phyloP scores from a whole-genome alignment of 2,888 invertebrate genomes.

The Megaustenia siamemsis region DNA sequence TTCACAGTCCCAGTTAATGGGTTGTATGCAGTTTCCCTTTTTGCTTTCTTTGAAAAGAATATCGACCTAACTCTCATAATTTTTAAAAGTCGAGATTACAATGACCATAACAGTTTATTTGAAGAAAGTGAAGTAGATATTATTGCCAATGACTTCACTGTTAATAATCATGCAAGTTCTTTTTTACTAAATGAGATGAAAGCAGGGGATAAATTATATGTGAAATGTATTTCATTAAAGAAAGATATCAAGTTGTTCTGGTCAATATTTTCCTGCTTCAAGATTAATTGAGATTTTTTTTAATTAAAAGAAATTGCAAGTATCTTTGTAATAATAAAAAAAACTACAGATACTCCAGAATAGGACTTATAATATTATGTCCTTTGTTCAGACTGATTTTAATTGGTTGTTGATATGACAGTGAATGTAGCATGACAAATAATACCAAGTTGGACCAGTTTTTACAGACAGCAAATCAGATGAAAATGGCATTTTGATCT shows the following conservation, averaged over 20 bases:
- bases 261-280: not conserved
- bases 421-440: too few relatives aligned
- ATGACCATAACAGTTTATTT: too few relatives aligned
- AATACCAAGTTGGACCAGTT: too few relatives aligned
- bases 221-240: not conserved
- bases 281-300: not conserved
- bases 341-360: too few relatives aligned
- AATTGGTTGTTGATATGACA: too few relatives aligned
- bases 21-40: not conserved
- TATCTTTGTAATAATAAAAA: too few relatives aligned
- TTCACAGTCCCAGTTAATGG: not conserved
- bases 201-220: not conserved
- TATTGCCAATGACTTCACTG: not conserved
- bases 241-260: not conserved
- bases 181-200: not conserved
- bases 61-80: not conserved
- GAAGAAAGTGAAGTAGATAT: not conserved
- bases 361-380: too few relatives aligned
- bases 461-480: too few relatives aligned
- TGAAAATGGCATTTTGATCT: too few relatives aligned
- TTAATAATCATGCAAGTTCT: not conserved
- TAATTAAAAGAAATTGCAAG: too few relatives aligned
- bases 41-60: too few relatives aligned
- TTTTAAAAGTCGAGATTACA: not conserved
- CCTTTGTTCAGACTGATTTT: too few relatives aligned